A percentile compares a stretch with the other conserved stretches of the same genome.
phyloP scores from a whole-genome alignment of 2,113 vertebrate species.

The Brachyhypopomus occidentalis region DNA sequence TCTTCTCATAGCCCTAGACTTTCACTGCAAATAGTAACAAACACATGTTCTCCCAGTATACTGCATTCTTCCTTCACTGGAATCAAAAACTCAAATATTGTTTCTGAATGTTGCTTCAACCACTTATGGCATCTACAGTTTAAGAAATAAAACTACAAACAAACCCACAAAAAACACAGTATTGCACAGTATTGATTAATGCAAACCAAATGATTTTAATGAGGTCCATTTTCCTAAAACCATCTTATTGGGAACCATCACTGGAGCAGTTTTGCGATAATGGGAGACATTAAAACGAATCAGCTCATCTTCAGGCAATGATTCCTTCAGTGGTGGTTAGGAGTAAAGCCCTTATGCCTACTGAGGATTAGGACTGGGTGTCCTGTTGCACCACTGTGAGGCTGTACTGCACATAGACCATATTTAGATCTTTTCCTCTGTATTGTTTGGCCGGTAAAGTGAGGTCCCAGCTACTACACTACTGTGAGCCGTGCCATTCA shows the following conservation, averaged over 20 bases:
- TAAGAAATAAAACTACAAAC: too few species aligned
- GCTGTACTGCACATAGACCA: background rate
- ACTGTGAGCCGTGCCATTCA: slow-evolving; percentile 11
- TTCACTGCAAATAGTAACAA: background rate
- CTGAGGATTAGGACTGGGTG: slow-evolving; percentile 16
- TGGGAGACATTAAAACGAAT: background rate
- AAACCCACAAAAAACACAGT: background rate
- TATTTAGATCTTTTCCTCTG: slow-evolving; percentile 14
- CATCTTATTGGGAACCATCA: background rate
- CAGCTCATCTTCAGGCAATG: slow-evolving; percentile 8
- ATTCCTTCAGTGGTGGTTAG: slow-evolving; percentile 1
- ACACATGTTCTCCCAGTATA: background rate
- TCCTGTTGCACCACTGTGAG: slow-evolving; percentile 23
- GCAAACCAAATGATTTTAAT: slow-evolving; percentile 12
- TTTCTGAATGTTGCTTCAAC: background rate
- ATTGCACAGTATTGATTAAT: background rate
- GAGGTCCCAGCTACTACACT: slow-evolving; percentile 1
- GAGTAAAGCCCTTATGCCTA: slow-evolving; percentile 23
- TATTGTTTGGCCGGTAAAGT: background rate
- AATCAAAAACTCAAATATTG: background rate
- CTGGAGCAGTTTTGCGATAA: background rate
- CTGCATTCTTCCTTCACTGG: background rate
- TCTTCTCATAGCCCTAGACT: background rate
- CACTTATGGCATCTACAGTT: background rate
- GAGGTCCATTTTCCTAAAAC: background rate